Evolutionary conservation across 2,113 vertebrate species (phyloP).

Genomic region (Mohoua ochrocephala): DNA sequence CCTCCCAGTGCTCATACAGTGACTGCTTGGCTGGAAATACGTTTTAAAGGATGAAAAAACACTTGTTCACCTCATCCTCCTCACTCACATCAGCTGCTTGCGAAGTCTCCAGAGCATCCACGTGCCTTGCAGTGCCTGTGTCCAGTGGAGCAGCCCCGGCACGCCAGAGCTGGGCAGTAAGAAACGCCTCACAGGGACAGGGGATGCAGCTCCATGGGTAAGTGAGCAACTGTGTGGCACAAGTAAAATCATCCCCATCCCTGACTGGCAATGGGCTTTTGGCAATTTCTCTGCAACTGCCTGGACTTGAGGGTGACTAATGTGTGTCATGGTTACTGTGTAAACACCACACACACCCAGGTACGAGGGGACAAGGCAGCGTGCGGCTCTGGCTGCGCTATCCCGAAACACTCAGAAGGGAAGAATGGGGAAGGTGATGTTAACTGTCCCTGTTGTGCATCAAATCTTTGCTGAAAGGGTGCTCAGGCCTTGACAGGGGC

Average conservation of each 20-base stretch:
- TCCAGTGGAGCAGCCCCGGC: neutral
- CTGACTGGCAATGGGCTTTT: rapidly evolving
- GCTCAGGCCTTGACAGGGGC: rapidly evolving
- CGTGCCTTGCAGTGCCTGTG: neutral
- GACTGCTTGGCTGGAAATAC: neutral
- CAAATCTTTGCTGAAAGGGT: neutral
- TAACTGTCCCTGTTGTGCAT: neutral
- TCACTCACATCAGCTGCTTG: rapidly evolving
- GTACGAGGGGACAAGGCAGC: neutral
- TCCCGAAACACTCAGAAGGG: rapidly evolving
- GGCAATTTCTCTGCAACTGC: neutral
- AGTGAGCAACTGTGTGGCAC: neutral
- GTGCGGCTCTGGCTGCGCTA: rapidly evolving
- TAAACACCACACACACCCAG: neutral
- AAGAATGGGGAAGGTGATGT: neutral
- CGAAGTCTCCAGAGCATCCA: rapidly evolving
- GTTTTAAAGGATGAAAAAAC: neutral
- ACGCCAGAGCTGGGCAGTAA: rapidly evolving
- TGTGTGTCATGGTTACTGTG: neutral
- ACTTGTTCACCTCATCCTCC: rapidly evolving
- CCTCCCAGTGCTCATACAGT: rapidly evolving
- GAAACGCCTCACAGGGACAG: neutral
- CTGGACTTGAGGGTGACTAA: neutral
- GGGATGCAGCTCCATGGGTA: neutral
- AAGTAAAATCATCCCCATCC: neutral